These are phyloP conservation scores for Drosophila recens DNA, from an alignment of 2,888 invertebrate species.

Conservation along the genomic window DNA sequence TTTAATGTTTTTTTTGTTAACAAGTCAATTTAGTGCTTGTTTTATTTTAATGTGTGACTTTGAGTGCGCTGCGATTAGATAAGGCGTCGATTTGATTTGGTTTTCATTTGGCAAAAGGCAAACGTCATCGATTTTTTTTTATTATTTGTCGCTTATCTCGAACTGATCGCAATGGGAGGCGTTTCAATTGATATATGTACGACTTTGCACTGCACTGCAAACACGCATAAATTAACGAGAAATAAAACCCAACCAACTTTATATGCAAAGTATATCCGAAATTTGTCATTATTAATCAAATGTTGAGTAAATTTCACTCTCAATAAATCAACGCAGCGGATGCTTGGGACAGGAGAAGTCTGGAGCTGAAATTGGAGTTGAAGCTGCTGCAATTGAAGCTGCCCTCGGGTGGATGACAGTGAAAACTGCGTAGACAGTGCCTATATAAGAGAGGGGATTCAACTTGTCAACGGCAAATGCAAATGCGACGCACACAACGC, in stretches of 20 bases:
- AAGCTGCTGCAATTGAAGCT: conserved; percentile 19
- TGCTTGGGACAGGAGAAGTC: conserved; percentile 17
- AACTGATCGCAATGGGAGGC: conserved; percentile 9
- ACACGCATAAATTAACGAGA: conserved; percentile 31
- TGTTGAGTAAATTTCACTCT: conserved; percentile 71
- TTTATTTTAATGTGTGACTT: conserved; percentile 24
- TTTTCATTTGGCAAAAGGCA: conserved; percentile 14
- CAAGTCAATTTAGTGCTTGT: conserved; percentile 40
- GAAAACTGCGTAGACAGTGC: conserved; percentile 64
- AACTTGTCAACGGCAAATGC: conserved; percentile 68
- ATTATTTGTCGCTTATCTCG: conserved; percentile 4
- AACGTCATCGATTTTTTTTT: conserved; percentile 23
- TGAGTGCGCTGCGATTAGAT: conserved; percentile 44
- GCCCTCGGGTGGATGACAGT: conserved; percentile 67
- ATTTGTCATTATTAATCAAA: conserved; percentile 82
- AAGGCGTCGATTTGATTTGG: conserved; percentile 26
- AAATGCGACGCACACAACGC: conserved; percentile 50
- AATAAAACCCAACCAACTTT: conserved; percentile 19
- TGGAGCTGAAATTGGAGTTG: conserved; percentile 6
- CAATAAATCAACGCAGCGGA: conserved; percentile 68
- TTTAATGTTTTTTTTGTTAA: conserved; percentile 35
- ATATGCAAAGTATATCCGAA: conserved; percentile 39
- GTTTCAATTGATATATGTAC: conserved; percentile 11
- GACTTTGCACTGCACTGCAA: conserved; percentile 15
- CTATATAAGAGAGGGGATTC: conserved; percentile 9